Evolutionary conservation across 1,140 invertebrate species (phyloP), one percentile per base, ranked within the genome.

Genomic region (Antheraea pernyi): DNA sequence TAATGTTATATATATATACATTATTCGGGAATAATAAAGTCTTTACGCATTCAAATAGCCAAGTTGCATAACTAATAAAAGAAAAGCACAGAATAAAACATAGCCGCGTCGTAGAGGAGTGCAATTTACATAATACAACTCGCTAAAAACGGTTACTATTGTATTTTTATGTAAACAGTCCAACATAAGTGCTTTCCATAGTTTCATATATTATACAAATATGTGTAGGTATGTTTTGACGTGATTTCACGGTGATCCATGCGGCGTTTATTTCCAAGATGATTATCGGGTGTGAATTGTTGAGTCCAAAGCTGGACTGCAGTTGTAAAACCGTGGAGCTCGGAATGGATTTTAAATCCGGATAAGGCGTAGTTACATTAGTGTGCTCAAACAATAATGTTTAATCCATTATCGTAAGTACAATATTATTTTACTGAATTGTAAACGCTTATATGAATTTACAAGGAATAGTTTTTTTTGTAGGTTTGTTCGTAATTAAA

Each of bases 251-350:
- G 74, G 76, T 83, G 76, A 80, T 70, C 72, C 76, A 80, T 30
- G 73, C 79, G 82, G 78, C 79, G 77, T 77, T 85, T 83, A 85
- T 88, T 89, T 82, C 75, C 69, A 74, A 85, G 85, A 87, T 86
- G 82, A 89, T 91, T 85, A 91, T 91, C 87, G 79, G 84, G 88
- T 91, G 88, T 91, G 84, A 91, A 91, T 88, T 86, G 86, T 79
- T 83, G 75, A 73, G 70, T 61, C 82, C 83, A 83, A 84, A 85
- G 71, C 74, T 82, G 79, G 81, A 83, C 77, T 82, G 79, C 75
- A 78, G 76, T 83, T 80, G 76, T 83, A 83, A 85, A 83, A 75
- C 77, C 72, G 67, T 72, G 67, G 71, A 83, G 64, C 63, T 73
- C 71, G 18, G 73, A 81, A 80, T 58, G 42, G 36, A 75, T 77